Conservation (phyloP, 2,113 vertebrate species). For the Ancistrus triradiatus region DNA sequence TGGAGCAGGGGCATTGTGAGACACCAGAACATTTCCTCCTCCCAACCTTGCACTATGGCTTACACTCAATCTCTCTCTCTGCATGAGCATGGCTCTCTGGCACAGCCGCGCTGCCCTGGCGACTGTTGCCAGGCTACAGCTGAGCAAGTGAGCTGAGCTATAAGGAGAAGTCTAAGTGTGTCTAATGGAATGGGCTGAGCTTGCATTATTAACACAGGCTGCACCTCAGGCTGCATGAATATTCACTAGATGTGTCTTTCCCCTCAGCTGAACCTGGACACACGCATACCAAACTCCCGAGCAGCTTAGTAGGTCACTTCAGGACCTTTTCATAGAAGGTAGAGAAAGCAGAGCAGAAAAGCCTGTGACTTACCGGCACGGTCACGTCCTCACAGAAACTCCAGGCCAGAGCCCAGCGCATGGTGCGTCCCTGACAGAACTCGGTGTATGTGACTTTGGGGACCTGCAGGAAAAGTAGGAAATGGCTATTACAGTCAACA, state of each 20-base stretch:
- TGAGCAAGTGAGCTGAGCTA: conserved; percentile 54
- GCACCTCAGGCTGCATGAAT: conserved; percentile 31
- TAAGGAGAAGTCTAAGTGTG: conserved; percentile 54
- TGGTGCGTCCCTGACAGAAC: conserved; percentile 96
- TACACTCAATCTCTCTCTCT: conserved; percentile 16
- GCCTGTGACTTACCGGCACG: conserved; percentile 81
- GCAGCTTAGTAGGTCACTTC: conserved; percentile 29
- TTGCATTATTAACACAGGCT: conserved; percentile 44
- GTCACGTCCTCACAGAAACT: conserved; percentile 93
- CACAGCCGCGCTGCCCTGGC: conserved; percentile 48
- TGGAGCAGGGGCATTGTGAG: conserved; percentile 38
- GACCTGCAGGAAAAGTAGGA: conserved; percentile 67
- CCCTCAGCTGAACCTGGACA: background rate
- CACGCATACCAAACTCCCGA: conserved; percentile 10
- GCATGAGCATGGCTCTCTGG: conserved; percentile 27
- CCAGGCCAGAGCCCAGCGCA: conserved; percentile 98
- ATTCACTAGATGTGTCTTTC: conserved; percentile 44
- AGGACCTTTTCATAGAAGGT: background rate
- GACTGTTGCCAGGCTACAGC: conserved; percentile 70
- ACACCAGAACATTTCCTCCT: conserved; percentile 11
- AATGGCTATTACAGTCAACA: background rate
- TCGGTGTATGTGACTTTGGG: conserved; percentile 93
- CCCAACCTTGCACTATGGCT: background rate
- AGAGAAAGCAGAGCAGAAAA: too few relatives aligned
- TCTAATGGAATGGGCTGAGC: conserved; percentile 57